These are phyloP conservation scores for Agrilus planipennis DNA, from an alignment of 1,140 invertebrate genomes.

Conservation along the genomic window DNA sequence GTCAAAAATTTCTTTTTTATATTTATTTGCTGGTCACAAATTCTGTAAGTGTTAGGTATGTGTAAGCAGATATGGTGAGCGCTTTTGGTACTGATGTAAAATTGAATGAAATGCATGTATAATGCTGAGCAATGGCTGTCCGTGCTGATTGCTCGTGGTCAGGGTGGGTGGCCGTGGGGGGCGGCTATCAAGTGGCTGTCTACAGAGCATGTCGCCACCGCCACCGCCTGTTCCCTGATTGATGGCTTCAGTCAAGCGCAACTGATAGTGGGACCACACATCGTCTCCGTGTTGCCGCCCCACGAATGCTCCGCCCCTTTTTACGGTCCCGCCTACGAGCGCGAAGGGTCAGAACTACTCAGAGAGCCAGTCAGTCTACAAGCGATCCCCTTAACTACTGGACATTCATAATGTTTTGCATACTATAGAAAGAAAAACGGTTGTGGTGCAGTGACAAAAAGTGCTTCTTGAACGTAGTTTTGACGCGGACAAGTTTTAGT, in stretches of 20 bases:
- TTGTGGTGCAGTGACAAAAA: too few relatives aligned
- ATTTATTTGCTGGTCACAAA: too few relatives aligned
- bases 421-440: conserved; percentile 1
- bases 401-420: conserved; percentile 14
- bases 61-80: too few relatives aligned
- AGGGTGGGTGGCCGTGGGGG: conserved; percentile 27
- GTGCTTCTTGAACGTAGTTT: conserved; percentile 6
- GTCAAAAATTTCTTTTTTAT: too few relatives aligned
- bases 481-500: conserved; percentile 1
- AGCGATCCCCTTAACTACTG: conserved; percentile 16
- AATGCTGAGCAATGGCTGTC: conserved; percentile 24
- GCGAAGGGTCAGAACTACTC: conserved; percentile 10
- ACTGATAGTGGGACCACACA: conserved; percentile 31
- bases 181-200: conserved; percentile 33
- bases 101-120: conserved; percentile 13
- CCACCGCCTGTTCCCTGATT: conserved; percentile 33
- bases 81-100: too few relatives aligned
- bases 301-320: conserved; percentile 10
- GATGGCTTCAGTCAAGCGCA: conserved; percentile 32
- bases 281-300: conserved; percentile 14
- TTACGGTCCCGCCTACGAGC: conserved; percentile 1
- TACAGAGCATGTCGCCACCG: conserved; percentile 35
- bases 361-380: conserved; percentile 15
- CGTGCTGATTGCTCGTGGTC: conserved; percentile 21
- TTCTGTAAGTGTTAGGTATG: too few relatives aligned